These are phyloP conservation scores for Caenorhabditis latens DNA, from an alignment of 1,140 invertebrate genomes.

Conservation along the genomic window DNA sequence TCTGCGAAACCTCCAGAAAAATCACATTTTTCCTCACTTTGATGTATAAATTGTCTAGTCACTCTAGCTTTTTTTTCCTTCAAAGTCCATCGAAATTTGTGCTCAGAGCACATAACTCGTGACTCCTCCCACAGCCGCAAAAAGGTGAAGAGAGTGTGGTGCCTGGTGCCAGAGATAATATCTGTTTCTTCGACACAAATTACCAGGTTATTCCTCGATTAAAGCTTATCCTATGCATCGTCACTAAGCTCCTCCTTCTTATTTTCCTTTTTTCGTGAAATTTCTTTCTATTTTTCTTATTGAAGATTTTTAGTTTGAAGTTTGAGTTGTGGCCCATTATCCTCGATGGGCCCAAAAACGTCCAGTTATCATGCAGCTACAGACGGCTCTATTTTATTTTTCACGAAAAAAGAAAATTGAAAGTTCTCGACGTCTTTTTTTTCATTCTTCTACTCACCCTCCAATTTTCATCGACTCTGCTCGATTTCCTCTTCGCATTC, in stretches of 20 bases:
- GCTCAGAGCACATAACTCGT: not conserved
- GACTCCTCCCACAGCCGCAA: not conserved
- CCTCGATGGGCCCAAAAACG: too few relatives aligned
- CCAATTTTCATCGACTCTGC: not conserved
- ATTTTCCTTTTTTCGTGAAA: not conserved
- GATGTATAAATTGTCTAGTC: not conserved
- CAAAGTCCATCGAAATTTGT: not conserved
- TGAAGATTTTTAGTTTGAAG: too few relatives aligned
- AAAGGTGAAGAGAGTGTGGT: not conserved
- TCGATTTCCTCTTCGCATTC: slow-evolving; percentile 12
- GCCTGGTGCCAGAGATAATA: not conserved
- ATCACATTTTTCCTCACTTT: not conserved
- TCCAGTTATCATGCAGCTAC: too few relatives aligned
- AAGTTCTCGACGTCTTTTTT: not conserved
- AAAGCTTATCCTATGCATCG: slow-evolving; percentile 6
- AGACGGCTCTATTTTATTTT: too few relatives aligned
- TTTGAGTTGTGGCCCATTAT: too few relatives aligned
- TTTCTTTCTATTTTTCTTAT: not conserved
- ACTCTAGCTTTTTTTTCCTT: not conserved
- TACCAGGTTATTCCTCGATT: not conserved
- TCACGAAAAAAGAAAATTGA: too few relatives aligned
- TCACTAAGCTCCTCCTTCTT: not conserved
- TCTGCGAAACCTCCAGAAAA: not conserved
- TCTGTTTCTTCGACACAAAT: not conserved
- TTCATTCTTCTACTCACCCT: not conserved